These are phyloP conservation scores for Agonopterix alstromeriana DNA, from an alignment of 2,888 invertebrate species.

Conservation along the genomic window DNA sequence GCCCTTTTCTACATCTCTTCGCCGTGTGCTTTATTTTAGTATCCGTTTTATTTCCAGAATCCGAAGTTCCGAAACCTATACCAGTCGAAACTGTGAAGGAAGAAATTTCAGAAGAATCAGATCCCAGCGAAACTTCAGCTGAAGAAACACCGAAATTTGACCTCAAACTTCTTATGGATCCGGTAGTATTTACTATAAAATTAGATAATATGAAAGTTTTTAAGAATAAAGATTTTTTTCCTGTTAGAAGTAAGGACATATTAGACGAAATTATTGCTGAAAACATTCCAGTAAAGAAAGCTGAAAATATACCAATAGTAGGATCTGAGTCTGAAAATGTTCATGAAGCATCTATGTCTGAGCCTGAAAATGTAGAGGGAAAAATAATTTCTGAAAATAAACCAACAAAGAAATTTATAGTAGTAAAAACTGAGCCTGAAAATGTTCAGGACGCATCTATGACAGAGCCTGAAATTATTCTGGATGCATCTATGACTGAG, in stretches of 20 bases:
- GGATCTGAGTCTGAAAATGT: neutral
- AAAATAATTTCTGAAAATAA: neutral
- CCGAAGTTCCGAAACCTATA: neutral
- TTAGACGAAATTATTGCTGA: constrained; percentile 36
- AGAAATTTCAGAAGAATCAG: neutral
- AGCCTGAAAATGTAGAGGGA: neutral
- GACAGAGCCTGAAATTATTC: no score
- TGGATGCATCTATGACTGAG: no score
- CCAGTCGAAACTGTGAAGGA: no score
- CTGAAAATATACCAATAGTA: neutral
- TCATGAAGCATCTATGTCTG: neutral
- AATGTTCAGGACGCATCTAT: no score
- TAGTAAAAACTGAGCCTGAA: no score
- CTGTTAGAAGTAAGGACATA: constrained; percentile 26
- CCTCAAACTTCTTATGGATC: constrained; percentile 49
- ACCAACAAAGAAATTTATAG: constrained; percentile 4
- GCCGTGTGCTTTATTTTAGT: no score
- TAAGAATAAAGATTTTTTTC: constrained; percentile 20
- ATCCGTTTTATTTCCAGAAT: neutral
- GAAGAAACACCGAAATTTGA: constrained; percentile 34
- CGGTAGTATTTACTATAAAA: constrained; percentile 48
- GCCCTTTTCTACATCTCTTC: no score
- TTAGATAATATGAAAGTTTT: constrained; percentile 48
- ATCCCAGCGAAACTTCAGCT: constrained; percentile 1
- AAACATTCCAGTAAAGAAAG: constrained; percentile 37